Conservation (phyloP, 64 coral and sea anemone species). For the Porites lutea region DNA sequence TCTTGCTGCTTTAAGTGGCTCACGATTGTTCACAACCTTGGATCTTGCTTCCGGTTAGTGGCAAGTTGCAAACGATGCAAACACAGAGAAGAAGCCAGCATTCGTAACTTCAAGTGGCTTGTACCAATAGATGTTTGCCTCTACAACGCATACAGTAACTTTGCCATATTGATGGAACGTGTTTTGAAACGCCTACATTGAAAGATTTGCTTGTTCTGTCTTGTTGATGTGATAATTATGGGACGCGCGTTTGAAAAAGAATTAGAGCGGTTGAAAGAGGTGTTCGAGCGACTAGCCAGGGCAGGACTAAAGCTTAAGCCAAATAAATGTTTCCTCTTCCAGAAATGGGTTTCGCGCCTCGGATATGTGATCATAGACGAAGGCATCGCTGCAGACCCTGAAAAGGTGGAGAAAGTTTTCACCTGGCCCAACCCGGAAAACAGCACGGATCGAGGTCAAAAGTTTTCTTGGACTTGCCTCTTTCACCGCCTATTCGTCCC, state of each 20-base stretch:
- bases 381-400: not conserved
- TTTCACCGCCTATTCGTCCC: too few species aligned
- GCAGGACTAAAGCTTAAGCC: not conserved
- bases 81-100: too few species aligned
- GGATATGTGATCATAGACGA: not conserved
- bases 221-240: too few species aligned
- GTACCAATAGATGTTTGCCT: not conserved
- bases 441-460: not conserved
- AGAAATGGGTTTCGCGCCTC: not conserved
- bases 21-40: too few species aligned
- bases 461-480: not conserved
- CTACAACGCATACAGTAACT: too few species aligned
- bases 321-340: not conserved
- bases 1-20: not conserved
- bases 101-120: not conserved
- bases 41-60: too few species aligned
- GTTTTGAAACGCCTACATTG: too few species aligned
- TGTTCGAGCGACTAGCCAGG: not conserved
- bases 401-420: not conserved
- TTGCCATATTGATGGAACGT: too few species aligned
- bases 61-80: too few species aligned
- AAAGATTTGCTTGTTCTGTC: too few species aligned
- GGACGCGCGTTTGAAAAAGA: too few species aligned
- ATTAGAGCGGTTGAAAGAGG: too few species aligned
- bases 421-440: constrained; percentile 5